Evolutionary conservation across 2,797 vertebrate genomes (phyloP).

Genomic region (Natrix natrix): DNA sequence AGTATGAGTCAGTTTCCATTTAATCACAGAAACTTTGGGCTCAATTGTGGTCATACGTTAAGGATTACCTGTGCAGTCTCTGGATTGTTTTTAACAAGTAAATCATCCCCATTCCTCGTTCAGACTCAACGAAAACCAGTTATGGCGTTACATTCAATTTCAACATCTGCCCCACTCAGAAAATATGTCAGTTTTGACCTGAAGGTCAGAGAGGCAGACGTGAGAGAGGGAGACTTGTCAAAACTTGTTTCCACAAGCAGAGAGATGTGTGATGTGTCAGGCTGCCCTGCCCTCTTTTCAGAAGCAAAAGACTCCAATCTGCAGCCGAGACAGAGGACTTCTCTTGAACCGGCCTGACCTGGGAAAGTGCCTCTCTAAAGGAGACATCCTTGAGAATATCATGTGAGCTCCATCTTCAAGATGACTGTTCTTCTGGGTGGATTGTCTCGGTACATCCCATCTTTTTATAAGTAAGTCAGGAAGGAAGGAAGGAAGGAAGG

Average conservation of each 20-base stretch:
- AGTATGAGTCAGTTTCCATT: no score
- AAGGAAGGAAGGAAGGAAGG: conserved; percentile 18
- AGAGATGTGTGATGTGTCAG: conserved; percentile 20
- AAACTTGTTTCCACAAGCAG: conserved; percentile 21
- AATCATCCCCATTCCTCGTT: neutral
- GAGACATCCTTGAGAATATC: neutral
- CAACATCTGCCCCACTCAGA: neutral
- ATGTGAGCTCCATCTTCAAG: neutral
- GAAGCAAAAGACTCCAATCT: neutral
- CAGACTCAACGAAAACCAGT: neutral
- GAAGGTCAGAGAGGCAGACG: neutral
- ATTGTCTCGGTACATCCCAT: neutral
- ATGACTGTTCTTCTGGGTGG: neutral
- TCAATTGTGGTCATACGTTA: no score
- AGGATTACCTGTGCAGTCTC: no score
- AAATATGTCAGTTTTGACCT: neutral
- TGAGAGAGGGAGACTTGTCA: neutral
- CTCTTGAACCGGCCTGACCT: neutral
- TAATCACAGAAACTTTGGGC: no score
- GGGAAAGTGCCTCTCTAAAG: neutral
- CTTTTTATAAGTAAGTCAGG: conserved; percentile 4
- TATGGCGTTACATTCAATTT: neutral
- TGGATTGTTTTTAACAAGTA: no score
- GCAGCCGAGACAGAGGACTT: neutral
- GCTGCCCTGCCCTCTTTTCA: neutral